Evolutionary conservation across 2,888 invertebrate species (phyloP), one percentile per base, ranked within the genome.

Genomic region (Epinotia nisella): DNA sequence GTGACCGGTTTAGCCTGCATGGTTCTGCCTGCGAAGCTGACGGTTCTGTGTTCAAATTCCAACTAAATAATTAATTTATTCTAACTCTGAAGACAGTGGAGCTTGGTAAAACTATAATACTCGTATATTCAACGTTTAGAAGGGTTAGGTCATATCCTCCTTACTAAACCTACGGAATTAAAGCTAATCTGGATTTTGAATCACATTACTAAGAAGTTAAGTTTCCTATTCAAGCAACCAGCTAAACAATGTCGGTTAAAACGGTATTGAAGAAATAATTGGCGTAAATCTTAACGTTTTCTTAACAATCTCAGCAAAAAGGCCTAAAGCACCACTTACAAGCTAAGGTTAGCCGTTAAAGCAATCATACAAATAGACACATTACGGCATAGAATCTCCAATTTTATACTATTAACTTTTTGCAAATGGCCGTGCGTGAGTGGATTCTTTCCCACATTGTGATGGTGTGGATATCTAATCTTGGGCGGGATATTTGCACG

Each of bases 401-500:
- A 72, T 72, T 72, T 68, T 62, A 19, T 56, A 58, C 61, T 39
- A 72, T 72, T 67, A 72, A 67, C 60, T 67, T 72, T 72, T 72
- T 72, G 71, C 71, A 72, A 72, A 68, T 67, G 49, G 56, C 61
- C 11, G 56, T n/a, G 61, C 72, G 35, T 67, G 56, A 49, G 62
- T 35, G 35, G 59, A 51, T 60, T 68, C 61, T 64, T 73, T 73
- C 72, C 72, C 68, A 64, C 73, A 64, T 68, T 29, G 66, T 66
- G 56, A 58, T 56, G 72, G 61, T 61, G n/a, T 79, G 81, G 86
- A 90, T 92, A 93, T 93, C 93, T 93, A 89, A 93, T 93, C 93
- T 88, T 77, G 88, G 90, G 85, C 87, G 90, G 87, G 86, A 88
- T 93, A 93, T 93, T 93, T 92, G 93, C 91, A 90, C 90, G 82